These are phyloP conservation scores for Antechinus flavipes DNA, from an alignment of 2,113 vertebrate species.

Conservation along the genomic window DNA sequence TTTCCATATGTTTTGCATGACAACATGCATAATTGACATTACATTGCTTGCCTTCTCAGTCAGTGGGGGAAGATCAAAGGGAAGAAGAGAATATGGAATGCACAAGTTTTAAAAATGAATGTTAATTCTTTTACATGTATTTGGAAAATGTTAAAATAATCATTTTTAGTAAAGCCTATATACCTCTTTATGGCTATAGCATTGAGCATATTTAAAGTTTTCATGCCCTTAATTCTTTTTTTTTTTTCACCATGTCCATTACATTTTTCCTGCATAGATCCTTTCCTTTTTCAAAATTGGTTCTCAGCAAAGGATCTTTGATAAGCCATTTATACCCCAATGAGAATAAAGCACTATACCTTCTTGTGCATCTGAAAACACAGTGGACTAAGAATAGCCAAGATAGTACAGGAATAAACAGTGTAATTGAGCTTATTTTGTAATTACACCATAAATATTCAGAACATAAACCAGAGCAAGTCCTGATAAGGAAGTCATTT, in stretches of 20 bases:
- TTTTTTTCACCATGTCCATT: background rate
- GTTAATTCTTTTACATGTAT: background rate
- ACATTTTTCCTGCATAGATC: background rate
- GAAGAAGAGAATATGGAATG: background rate
- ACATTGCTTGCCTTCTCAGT: background rate
- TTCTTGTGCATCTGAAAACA: background rate
- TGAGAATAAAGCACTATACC: background rate
- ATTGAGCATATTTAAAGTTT: background rate
- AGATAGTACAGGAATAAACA: background rate
- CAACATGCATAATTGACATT: background rate
- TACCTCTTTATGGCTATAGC: background rate
- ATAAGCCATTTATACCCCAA: no score
- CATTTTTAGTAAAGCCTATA: background rate
- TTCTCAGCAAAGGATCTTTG: background rate
- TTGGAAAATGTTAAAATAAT: background rate
- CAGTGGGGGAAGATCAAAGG: background rate
- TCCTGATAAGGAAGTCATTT: background rate
- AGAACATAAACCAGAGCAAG: background rate
- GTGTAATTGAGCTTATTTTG: background rate
- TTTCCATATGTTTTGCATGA: background rate
- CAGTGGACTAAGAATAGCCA: background rate
- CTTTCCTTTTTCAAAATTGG: background rate
- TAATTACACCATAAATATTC: background rate
- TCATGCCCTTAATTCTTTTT: background rate
- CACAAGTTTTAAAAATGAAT: background rate